phyloP scores from a whole-genome alignment of 2,797 vertebrate genomes.

The Amblyopsis hoosieri region DNA sequence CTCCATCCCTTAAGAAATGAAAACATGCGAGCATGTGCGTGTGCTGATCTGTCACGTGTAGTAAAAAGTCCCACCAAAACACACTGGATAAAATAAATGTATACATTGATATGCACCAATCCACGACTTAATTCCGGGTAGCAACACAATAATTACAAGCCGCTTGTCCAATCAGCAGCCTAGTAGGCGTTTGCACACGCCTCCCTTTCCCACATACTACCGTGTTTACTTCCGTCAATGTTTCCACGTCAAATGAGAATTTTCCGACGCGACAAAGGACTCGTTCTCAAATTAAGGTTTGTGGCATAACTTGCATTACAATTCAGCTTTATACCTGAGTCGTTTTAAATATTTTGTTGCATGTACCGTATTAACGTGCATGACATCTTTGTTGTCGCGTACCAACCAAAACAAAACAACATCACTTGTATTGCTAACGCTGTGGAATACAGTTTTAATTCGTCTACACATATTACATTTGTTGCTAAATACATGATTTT shows the following conservation, averaged over 20 bases:
- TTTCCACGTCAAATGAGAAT: constrained; percentile 26
- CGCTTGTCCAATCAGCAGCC: constrained; percentile 48
- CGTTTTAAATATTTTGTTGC: not conserved
- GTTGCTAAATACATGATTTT: constrained; percentile 3
- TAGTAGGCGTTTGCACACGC: constrained; percentile 25
- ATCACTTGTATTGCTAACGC: not conserved
- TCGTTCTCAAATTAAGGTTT: constrained; percentile 40
- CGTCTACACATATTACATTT: constrained; percentile 22
- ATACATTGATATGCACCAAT: constrained; percentile 59
- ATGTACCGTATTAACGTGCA: constrained; percentile 2
- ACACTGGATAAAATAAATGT: constrained; percentile 15
- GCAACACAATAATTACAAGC: constrained; percentile 47
- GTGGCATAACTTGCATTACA: constrained; percentile 4
- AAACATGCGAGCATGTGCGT: constrained; percentile 73
- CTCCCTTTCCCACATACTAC: not conserved
- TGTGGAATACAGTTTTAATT: constrained; percentile 15
- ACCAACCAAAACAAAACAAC: not conserved
- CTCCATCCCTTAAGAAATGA: constrained; percentile 55
- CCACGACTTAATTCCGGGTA: constrained; percentile 22
- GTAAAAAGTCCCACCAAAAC: constrained; percentile 55
- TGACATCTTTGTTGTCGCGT: constrained; percentile 29
- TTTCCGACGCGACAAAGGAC: constrained; percentile 24
- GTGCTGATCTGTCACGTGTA: constrained; percentile 66
- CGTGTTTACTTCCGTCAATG: constrained; percentile 76
- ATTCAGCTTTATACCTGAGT: fast-evolving